Conservation (phyloP, 2,888 invertebrate species). For the Cyaniris semiargus region DNA sequence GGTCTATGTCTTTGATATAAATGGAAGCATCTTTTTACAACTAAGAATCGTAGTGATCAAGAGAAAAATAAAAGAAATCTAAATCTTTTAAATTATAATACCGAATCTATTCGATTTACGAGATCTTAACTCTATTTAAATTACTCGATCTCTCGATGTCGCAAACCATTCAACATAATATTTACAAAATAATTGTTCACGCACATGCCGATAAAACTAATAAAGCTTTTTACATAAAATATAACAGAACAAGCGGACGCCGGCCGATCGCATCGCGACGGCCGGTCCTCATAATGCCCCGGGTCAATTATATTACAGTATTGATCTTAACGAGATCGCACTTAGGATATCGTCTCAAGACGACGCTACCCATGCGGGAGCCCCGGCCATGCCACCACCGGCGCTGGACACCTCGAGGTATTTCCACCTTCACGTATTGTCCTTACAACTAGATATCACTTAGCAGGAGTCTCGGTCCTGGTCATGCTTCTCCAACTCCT, state of each 20-base stretch:
- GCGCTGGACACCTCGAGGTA: slow-evolving; percentile 60
- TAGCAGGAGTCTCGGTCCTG: slow-evolving; percentile 80
- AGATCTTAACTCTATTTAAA: slow-evolving; percentile 30
- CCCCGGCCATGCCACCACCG: slow-evolving; percentile 45
- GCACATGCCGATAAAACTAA: slow-evolving; percentile 65
- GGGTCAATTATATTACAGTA: slow-evolving; percentile 69
- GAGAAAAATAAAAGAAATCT: slow-evolving; percentile 46
- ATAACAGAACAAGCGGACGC: slow-evolving; percentile 68
- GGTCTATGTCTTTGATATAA: slow-evolving; percentile 78
- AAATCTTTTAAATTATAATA: slow-evolving; percentile 41
- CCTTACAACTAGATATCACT: slow-evolving; percentile 59
- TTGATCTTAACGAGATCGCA: slow-evolving; percentile 80
- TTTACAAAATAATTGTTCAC: slow-evolving; percentile 69
- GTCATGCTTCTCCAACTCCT: slow-evolving; percentile 83
- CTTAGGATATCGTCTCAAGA: slow-evolving; percentile 75
- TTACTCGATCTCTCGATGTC: slow-evolving; percentile 43
- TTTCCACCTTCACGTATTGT: slow-evolving; percentile 68
- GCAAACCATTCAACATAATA: slow-evolving; percentile 67
- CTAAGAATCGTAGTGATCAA: slow-evolving; percentile 59
- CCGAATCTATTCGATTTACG: slow-evolving; percentile 37
- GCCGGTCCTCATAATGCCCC: slow-evolving; percentile 77
- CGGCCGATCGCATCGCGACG: slow-evolving; percentile 72
- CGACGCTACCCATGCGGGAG: slow-evolving; percentile 64
- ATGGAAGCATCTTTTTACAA: slow-evolving; percentile 79
- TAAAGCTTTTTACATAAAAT: slow-evolving; percentile 79